Evolutionary conservation across 2,797 vertebrate species (phyloP), one percentile per base, ranked within the genome.

Genomic region (Micromesistius poutassou): DNA sequence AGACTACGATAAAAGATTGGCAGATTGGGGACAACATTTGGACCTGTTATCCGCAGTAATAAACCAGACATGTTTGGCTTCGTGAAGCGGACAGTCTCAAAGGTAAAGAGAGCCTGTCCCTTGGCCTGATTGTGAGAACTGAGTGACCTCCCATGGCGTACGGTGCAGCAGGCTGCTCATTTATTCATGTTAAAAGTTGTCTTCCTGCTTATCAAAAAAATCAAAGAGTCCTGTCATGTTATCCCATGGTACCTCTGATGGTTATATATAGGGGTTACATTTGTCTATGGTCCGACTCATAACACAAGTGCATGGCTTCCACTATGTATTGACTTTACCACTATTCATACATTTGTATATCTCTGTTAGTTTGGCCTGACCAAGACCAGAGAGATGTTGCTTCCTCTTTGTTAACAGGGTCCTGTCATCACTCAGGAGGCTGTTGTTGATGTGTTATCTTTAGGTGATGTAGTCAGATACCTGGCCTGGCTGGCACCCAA

Each of bases 371-470:
- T 84, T 86, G 86, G 70, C 75, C 73, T 42, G 72, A 86, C 83
- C 80, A 42, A 1, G 4, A 71, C 78, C 72, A 71, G 4, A 50
- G 42, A 13, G 74, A 79, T 80, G 71, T 73, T 28, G 74, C 80
- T 89, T 85, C 85, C 78, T 72, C 77, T 87, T 73, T 74, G 79
- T 87, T 89, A 86, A 87, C 80, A 88, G 85, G 22, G 12, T 75
- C 78, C 85, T 93, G 93, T 94, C 91, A 89, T 79, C 92, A 46
- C 92, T 78, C 84, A 75, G 33, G 74, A 77, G 74, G 40, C 78
- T 77, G 33, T 74, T 77, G 70, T 76, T 79, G 83, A 86, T 85
- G 84, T 91, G 83, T 91, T 93, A 88, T 91, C 84, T 91, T 87
- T 81, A 85, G 87, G 85, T 74, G 75, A 50, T 19, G 9, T 79